Base-by-base conservation (phyloP, 64 coral and sea anemone species). In the Pocillopora verrucosa region DNA sequence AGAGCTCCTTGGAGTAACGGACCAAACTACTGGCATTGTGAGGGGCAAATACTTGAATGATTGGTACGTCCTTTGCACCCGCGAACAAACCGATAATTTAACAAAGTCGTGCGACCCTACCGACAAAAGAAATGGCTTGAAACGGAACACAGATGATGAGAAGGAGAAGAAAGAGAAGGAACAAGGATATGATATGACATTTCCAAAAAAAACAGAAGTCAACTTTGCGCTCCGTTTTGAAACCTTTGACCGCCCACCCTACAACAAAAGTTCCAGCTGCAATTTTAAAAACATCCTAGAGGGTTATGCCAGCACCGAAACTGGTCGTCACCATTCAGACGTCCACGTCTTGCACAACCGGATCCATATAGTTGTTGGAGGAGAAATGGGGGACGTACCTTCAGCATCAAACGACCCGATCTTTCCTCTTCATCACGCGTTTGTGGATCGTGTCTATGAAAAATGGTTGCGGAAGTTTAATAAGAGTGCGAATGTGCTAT, bases 281-380 rank as follows among this genome's bases (percentile, higher is more conserved):
- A 91, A 91, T 61, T 91, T 91, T 25, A 91, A 63, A 60, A 91
- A 91, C 36, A 83, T 84, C 17, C 65, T 91, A 19, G 89, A 91
- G 25, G 89, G 89, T 13, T 83, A 75, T 30, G 70, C 13, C 64
- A 91, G 20, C 67, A 84, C 76, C 58, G 84, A 83, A 30, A 91
- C 51, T 2, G 89, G 89, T 16, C 60, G 75, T 84, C 89, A 58
- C n/a, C 58, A 76, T 65, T 65, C 78, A 1, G 83, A 91, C 30
- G 56, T 19, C 5, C 80, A 83, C 38, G 60, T 51, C 30, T 41
- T 91, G 76, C 89, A 91, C 58, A 91, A 91, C 80, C 89, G 61
- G 36, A 79, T 91, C 1, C 89, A 91, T 26, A 75, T 87, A 34
- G 63, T 73, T 11, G 35, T 73, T 45, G 88, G 88, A 10, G 89